phyloP scores from a whole-genome alignment of 2,888 invertebrate species.

The Tricholauxania praeusta region DNA sequence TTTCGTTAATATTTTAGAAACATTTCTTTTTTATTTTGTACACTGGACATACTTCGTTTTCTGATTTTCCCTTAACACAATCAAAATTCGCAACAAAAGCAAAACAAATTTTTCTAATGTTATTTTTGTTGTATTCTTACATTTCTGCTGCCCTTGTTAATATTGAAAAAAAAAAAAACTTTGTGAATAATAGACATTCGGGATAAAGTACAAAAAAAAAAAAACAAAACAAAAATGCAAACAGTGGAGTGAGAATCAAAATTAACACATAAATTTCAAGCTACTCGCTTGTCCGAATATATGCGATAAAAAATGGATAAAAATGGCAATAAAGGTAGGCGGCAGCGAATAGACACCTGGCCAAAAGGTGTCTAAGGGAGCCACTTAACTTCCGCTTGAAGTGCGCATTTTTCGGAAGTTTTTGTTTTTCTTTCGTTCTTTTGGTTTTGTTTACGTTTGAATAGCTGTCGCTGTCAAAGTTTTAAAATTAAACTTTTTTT shows the following conservation, averaged over 20 bases:
- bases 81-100: conserved; percentile 19
- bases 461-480: conserved; percentile 60
- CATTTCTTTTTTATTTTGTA: conserved; percentile 43
- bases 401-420: conserved; percentile 32
- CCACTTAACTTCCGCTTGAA: conserved; percentile 37
- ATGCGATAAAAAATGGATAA: conserved; percentile 14
- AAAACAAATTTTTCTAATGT: neutral
- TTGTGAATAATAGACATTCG: conserved; percentile 6
- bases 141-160: conserved; percentile 15
- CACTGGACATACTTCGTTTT: conserved; percentile 17
- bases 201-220: conserved; percentile 24
- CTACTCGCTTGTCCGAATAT: conserved; percentile 29
- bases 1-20: conserved; percentile 52
- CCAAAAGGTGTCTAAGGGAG: conserved; percentile 22
- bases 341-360: conserved; percentile 23
- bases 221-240: conserved; percentile 24
- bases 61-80: conserved; percentile 32
- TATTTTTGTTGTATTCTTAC: neutral
- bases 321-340: conserved; percentile 2
- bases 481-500: conserved; percentile 41
- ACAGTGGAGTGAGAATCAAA: conserved; percentile 57
- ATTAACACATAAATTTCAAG: conserved; percentile 67
- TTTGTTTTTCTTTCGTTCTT: conserved; percentile 48
- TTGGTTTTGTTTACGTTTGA: conserved; percentile 58
- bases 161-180: conserved; percentile 42